phyloP scores from a whole-genome alignment of 2,113 vertebrate genomes.

The Halichoerus grypus region DNA sequence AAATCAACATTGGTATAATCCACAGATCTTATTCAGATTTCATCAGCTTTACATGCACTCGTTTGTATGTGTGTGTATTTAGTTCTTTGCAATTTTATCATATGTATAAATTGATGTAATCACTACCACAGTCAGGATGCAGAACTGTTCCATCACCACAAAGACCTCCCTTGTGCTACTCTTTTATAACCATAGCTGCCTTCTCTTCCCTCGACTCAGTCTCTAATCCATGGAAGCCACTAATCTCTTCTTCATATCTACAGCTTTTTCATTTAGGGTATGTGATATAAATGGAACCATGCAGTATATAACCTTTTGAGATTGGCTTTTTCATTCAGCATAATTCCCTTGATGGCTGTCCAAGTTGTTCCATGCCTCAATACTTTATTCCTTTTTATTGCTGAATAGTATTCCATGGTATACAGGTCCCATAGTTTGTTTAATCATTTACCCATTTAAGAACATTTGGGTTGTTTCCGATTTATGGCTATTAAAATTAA shows the following conservation, averaged over 20 bases:
- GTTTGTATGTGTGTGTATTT: neutral
- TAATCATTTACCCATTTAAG: neutral
- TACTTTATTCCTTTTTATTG: neutral
- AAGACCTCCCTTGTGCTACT: neutral
- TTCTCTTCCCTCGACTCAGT: neutral
- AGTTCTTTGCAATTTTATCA: neutral
- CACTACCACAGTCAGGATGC: neutral
- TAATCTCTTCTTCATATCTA: neutral
- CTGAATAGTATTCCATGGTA: slow-evolving; percentile 5
- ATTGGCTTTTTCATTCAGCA: neutral
- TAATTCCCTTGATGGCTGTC: neutral
- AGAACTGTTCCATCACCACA: neutral
- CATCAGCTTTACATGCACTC: neutral
- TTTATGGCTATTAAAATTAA: slow-evolving; percentile 31
- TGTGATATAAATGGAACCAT: neutral
- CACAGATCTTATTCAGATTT: neutral
- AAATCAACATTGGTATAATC: neutral
- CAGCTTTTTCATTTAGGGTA: slow-evolving; percentile 32
- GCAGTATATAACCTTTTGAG: neutral
- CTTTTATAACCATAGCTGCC: neutral
- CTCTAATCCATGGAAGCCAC: neutral
- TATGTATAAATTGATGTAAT: neutral
- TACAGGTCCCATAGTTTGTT: slow-evolving; percentile 27
- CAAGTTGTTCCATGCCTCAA: neutral
- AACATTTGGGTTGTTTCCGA: neutral